A percentile compares a stretch with the other conserved stretches of the same genome.
Conservation (phyloP, 2,113 vertebrate species). For the Barbus barbus region DNA sequence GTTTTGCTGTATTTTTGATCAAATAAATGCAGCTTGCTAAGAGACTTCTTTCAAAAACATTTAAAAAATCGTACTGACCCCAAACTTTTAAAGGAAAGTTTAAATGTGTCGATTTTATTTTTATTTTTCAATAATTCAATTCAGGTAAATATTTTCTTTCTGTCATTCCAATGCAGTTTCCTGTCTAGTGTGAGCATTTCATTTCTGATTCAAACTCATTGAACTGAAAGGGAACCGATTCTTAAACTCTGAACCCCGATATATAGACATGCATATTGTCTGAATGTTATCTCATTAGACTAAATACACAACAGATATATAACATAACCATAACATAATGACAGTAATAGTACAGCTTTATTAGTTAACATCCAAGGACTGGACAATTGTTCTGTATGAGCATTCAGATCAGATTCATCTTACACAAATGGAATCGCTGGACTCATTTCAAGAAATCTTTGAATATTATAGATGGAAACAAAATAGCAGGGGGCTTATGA, state of each 20-base stretch:
- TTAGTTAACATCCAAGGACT: neutral
- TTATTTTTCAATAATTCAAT: too few relatives aligned
- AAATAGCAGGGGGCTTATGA: constrained; percentile 31
- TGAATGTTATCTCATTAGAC: neutral
- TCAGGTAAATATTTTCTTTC: neutral
- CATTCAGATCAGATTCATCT: neutral
- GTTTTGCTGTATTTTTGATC: neutral
- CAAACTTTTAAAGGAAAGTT: too few relatives aligned
- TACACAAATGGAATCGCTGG: constrained; percentile 30
- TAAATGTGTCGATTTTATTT: too few relatives aligned
- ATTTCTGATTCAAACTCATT: neutral
- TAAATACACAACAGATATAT: neutral
- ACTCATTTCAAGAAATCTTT: constrained; percentile 35
- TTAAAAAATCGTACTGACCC: too few relatives aligned
- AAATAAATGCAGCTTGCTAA: neutral
- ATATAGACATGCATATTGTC: neutral
- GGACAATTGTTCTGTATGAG: neutral
- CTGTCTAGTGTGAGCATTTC: neutral
- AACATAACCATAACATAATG: neutral
- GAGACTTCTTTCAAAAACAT: too few relatives aligned
- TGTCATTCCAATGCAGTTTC: neutral
- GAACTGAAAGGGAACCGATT: neutral
- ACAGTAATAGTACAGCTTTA: neutral
- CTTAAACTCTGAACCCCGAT: neutral
- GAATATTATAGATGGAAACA: constrained; percentile 15